Evolutionary conservation across 2,888 invertebrate genomes (phyloP), one percentile per base, ranked within the genome.

Genomic region (Pristionchus arcanus): DNA sequence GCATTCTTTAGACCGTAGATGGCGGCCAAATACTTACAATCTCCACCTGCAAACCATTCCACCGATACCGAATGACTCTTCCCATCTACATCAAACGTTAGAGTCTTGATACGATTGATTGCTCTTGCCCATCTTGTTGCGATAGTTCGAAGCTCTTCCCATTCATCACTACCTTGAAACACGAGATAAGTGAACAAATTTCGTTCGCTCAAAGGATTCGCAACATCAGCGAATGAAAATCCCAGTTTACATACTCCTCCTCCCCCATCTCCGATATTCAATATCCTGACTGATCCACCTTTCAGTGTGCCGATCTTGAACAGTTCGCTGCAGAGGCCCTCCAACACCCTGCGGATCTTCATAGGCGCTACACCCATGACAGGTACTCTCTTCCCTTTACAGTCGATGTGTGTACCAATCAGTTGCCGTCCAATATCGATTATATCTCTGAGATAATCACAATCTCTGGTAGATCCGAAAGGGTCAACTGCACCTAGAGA

Each of bases 181-280:
- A 85, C 84, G 11, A 55, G 21, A 28, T 85, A 85, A 2, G 34
- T 15, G 15, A 85, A 9, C 7, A 85, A 25, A 49, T 81, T 81
- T 3, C 34, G 9, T 15, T 85, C 84, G 34, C 25, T 37, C 4
- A 37, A 59, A 2, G 34, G 37, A 59, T 85, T 59, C 0, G n/a
- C 13, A 21, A 59, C 34, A 59, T 85, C 84, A 9, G 37, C 37
- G 9, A 85, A 59, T 7, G 84, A 55, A 21, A 84, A 55, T 31
- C 84, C 84, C 31, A 84, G 5, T n/a, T 55, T 84, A 59, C 34
- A 34, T n/a, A 84, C 28, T 4, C 55, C 55, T 55, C 84, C 53
- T 55, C 84, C 84, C 2, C 55, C 84, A 84, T 84, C 84, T 28
- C 84, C 84, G 37, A 84, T 84, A 31, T 84, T 84, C 15, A 55